Evolutionary conservation across 2,888 invertebrate genomes (phyloP).

Genomic region (Sphaerophoria taeniata): DNA sequence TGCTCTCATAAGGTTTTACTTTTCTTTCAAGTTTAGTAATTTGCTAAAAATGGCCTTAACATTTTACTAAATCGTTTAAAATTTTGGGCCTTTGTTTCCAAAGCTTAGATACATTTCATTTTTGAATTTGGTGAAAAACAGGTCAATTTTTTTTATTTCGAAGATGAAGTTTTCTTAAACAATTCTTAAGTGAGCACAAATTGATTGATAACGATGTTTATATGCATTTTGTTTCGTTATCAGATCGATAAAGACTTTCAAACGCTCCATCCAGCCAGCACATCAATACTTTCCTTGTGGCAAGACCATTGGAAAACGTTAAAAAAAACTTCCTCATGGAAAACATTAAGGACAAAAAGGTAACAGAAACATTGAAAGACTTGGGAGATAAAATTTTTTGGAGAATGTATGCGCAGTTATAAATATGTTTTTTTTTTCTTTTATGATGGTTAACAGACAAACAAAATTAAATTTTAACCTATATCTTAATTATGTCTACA

Average conservation of each 20-base stretch:
- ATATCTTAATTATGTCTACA: background rate
- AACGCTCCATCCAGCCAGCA: no score
- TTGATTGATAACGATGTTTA: no score
- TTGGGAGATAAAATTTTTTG: no score
- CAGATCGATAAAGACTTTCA: no score
- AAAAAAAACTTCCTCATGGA: no score
- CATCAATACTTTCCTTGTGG: no score
- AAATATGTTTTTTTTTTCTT: background rate
- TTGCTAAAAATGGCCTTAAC: background rate
- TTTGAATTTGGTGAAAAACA: background rate
- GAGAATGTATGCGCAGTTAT: no score
- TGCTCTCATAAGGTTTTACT: background rate
- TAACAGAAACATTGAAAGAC: no score
- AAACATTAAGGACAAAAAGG: no score
- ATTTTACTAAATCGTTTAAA: background rate
- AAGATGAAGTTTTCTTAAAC: conserved; percentile 2
- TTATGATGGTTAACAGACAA: background rate
- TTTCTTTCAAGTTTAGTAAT: conserved; percentile 1
- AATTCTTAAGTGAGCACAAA: no score
- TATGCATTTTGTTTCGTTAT: no score
- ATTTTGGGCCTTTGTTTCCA: background rate
- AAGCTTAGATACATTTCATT: background rate
- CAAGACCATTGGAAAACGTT: no score
- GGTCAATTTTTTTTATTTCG: background rate
- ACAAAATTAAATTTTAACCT: conserved; percentile 3